Evolutionary conservation across 2,113 vertebrate species (phyloP), one percentile per base, ranked within the genome.

Genomic region (Polyodon spathula): DNA sequence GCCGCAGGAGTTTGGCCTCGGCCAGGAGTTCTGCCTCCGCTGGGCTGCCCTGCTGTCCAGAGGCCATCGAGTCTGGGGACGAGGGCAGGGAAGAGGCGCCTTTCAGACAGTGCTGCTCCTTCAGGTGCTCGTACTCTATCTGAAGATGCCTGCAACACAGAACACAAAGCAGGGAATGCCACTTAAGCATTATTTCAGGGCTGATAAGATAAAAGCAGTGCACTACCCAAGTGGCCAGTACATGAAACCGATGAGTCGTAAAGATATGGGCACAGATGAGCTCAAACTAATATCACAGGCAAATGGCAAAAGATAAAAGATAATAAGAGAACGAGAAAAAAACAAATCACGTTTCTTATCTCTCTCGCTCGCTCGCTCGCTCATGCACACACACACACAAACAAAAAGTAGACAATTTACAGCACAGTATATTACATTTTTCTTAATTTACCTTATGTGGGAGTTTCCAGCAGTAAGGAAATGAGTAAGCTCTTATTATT

Each of bases 1-100:
- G 93, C 64, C 95, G 83, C 6, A 99, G 87, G 41, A 97, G 89
- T 63, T 94, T 97, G 0, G 95, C 92, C 72, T 98, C 95, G 37
- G 83, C 93, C 75, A 67, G 79, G 63, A 69, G 86, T 78, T 88
- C 87, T 0, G 84, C 82, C 70, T 87, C 84, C 4, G 81, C 76
- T 0, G 63, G 61, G 12, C 61, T 59, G 1, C 63, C 59, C 0
- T 71, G 75, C 11, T 67, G 51, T 69, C 54, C 10, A 0, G 86
- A 75, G 3, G 82, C 73, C 2, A 78, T 0, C 0, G 80, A 79
- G 59, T 92, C 90, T 65, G 89, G 91, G 43, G 81, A 88, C 2
- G 75, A 88, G 0, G 75, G 77, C 0, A 82, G 76, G 8, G 84
- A 80, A 62, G 69, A 80, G 46, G 88, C 66, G 3, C 77, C 85